phyloP scores from a whole-genome alignment of 1,140 invertebrate genomes.

The Ceratitis capitata region DNA sequence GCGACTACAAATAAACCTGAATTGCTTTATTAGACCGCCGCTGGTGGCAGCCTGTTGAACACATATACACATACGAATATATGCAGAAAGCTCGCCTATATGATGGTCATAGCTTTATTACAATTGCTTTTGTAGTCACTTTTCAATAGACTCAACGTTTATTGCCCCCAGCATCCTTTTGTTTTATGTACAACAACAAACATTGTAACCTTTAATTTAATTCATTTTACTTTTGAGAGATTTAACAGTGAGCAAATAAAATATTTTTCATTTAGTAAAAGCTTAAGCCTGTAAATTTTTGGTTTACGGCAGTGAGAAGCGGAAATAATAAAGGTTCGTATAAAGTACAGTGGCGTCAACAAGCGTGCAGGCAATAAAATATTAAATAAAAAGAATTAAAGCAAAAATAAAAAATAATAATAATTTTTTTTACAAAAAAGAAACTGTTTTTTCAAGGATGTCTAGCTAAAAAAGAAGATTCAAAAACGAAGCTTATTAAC shows the following conservation, averaged over 20 bases:
- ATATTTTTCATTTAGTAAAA: background rate
- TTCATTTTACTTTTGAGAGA: background rate
- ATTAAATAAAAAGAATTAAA: no score
- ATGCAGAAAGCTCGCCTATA: background rate
- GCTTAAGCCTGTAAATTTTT: background rate
- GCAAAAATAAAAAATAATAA: no score
- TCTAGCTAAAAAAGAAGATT: no score
- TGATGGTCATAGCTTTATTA: background rate
- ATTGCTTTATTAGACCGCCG: background rate
- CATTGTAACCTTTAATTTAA: background rate
- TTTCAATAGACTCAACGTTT: conserved; percentile 10
- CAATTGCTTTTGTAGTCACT: background rate
- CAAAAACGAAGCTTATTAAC: no score
- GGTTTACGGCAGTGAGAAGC: background rate
- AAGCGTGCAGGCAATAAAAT: no score
- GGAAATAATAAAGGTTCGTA: no score
- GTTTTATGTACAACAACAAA: no score
- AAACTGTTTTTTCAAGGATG: no score
- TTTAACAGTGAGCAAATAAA: background rate
- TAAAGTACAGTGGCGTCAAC: no score
- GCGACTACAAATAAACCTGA: conserved; percentile 10
- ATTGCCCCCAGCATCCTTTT: background rate
- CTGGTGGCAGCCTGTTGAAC: background rate
- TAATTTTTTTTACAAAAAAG: no score
- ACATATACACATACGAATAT: background rate